phyloP scores from a whole-genome alignment of 2,113 vertebrate species.

The Pontoporia blainvillei region DNA sequence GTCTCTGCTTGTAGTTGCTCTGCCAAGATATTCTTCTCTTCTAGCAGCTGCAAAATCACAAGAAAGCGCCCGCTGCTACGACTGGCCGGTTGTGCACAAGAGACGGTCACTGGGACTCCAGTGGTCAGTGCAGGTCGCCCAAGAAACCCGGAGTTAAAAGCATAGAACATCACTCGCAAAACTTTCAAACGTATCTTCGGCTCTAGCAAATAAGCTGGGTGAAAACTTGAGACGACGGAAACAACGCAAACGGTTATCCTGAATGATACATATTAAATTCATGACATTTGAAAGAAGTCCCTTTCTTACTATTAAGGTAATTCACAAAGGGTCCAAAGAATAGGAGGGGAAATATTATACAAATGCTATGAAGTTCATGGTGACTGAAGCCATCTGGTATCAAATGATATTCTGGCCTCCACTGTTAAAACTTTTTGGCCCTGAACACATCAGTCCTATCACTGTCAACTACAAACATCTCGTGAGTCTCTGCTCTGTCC shows the following conservation, averaged over 20 bases:
- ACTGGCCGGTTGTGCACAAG: rapidly evolving
- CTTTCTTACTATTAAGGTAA: background rate
- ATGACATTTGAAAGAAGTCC: background rate
- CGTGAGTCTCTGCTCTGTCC: background rate
- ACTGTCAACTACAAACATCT: background rate
- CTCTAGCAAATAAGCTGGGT: background rate
- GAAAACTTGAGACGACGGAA: no score
- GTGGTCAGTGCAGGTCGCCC: background rate
- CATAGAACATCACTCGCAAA: rapidly evolving
- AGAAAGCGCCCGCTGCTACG: background rate
- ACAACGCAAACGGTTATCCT: background rate
- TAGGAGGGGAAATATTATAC: background rate
- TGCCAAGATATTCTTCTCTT: slow-evolving; percentile 98
- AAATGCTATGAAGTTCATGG: background rate
- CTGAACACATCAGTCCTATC: background rate
- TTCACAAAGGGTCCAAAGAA: background rate
- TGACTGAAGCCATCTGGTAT: background rate
- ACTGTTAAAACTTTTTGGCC: background rate
- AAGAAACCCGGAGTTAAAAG: background rate
- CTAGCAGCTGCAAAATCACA: slow-evolving; percentile 85
- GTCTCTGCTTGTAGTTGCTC: slow-evolving; percentile 98
- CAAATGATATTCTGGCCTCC: background rate
- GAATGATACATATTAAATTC: background rate
- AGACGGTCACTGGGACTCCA: rapidly evolving
- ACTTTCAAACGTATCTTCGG: background rate